Evolutionary conservation across 2,797 vertebrate species (phyloP).

Genomic region (Lutjanus argentimaculatus): DNA sequence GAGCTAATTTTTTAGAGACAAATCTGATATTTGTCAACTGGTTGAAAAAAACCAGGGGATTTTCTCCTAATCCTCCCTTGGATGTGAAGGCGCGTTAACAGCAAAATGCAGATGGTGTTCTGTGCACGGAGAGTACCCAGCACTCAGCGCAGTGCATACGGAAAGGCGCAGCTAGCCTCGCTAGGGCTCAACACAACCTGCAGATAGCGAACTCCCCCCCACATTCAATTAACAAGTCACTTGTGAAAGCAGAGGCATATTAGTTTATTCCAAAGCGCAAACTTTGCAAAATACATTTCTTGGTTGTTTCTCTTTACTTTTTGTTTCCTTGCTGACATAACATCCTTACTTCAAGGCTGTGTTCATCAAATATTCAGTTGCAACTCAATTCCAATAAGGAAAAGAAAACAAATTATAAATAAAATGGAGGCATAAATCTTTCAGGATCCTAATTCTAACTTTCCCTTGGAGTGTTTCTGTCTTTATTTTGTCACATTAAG

Average conservation of each 20-base stretch:
- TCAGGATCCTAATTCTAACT: conserved; percentile 85
- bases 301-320: conserved; percentile 75
- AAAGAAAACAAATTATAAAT: conserved; percentile 87
- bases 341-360: conserved; percentile 83
- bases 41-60: conserved; percentile 87
- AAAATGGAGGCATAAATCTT: conserved; percentile 87
- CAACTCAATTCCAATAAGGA: conserved; percentile 84
- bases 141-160: conserved; percentile 75
- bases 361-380: conserved; percentile 86
- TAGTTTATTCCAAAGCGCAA: conserved; percentile 76
- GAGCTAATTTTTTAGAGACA: conserved; percentile 91
- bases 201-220: conserved; percentile 65
- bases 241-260: conserved; percentile 69
- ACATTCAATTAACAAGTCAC: conserved; percentile 76
- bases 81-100: conserved; percentile 89
- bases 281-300: conserved; percentile 81
- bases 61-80: conserved; percentile 88
- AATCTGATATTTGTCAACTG: conserved; percentile 93
- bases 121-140: conserved; percentile 78
- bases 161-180: conserved; percentile 72
- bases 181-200: conserved; percentile 82
- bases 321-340: conserved; percentile 81
- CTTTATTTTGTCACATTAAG: conserved; percentile 85
- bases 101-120: conserved; percentile 89
- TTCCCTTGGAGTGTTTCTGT: conserved; percentile 82